Evolutionary conservation across 2,113 vertebrate species (phyloP), one percentile per base, ranked within the genome.

Genomic region (Ammodytes dubius): DNA sequence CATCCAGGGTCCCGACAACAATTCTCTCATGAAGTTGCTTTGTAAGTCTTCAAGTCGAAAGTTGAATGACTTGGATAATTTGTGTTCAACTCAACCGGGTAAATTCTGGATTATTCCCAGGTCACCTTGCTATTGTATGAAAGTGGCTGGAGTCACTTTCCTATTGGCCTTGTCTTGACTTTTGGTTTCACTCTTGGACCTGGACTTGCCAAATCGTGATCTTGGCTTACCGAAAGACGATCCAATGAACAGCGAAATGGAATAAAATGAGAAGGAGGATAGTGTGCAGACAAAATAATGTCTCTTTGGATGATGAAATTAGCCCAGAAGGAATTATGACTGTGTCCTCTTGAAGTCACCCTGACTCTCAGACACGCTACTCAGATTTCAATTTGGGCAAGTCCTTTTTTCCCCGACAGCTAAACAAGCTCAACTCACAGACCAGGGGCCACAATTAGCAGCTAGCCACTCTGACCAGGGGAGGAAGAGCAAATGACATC

Each of bases 361-460:
- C 64, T 39, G 56, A 89, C 82, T 87, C 87, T 93, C 89, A 90
- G 94, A 95, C 94, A 95, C 92, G 93, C 92, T 90, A 61, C 86
- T 93, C 85, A 93, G 93, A 93, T 95, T 95, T 95, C 94, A 95
- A 95, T 95, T 95, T 94, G 77, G 90, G 76, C 87, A 88, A 93
- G 78, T 60, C 83, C 87, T 91, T 89, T 82, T 88, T 91, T 89
- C 81, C 89, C 88, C 87, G 78, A 58, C 79, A 86, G 86, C 85
- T 75, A 88, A 81, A 88, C 90, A 90, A 86, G 85, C 91, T 91
- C 80, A 91, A 82, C 87, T 90, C 90, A 92, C 90, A 91, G 90
- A 91, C 88, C 91, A 90, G 84, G 70, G 84, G 81, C 89, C 87
- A 93, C 95, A 95, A 96, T 95, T 95, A 95, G 88, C 88, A 83